Conservation (phyloP, 2,113 vertebrate species). For the Misgurnus mizolepis region DNA sequence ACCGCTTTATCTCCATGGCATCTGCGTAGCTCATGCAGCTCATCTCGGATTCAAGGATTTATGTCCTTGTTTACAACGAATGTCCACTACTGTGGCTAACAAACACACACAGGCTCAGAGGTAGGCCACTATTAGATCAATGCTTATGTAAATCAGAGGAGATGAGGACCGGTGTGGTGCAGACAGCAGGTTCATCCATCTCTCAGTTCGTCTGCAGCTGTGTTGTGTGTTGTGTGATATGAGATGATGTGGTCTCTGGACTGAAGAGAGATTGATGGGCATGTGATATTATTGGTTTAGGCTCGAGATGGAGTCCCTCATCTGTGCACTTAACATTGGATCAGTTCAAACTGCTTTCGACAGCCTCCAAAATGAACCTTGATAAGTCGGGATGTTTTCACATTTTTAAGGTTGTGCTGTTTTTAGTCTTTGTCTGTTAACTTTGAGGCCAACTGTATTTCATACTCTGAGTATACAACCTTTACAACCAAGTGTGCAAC, state of each 20-base stretch:
- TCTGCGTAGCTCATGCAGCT: constrained; percentile 20
- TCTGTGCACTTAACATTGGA: not conserved
- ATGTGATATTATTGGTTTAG: constrained; percentile 36
- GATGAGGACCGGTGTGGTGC: constrained; percentile 12
- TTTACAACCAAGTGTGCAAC: no score
- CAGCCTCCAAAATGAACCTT: not conserved
- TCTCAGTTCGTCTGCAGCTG: not conserved
- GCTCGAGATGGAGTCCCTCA: constrained; percentile 35
- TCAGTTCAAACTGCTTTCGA: not conserved
- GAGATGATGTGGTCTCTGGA: not conserved
- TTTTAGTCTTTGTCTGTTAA: no score
- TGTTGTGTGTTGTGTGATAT: constrained; percentile 2
- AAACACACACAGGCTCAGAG: constrained; percentile 1
- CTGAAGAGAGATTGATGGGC: constrained; percentile 41
- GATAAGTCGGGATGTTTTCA: not conserved
- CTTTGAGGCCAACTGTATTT: no score
- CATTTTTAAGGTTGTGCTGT: no score
- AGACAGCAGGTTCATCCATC: constrained; percentile 28
- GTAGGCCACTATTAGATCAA: constrained; percentile 33
- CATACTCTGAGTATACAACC: no score
- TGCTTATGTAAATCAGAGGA: constrained; percentile 47
- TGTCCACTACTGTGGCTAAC: not conserved
- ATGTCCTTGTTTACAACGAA: constrained; percentile 47
- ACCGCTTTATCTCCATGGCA: constrained; percentile 33
- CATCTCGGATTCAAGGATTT: constrained; percentile 33